Percentiles rank a stretch among this genome's conserved stretches.
These are phyloP conservation scores for Furcula furcula DNA, from an alignment of 2,888 invertebrate genomes.

Conservation along the genomic window DNA sequence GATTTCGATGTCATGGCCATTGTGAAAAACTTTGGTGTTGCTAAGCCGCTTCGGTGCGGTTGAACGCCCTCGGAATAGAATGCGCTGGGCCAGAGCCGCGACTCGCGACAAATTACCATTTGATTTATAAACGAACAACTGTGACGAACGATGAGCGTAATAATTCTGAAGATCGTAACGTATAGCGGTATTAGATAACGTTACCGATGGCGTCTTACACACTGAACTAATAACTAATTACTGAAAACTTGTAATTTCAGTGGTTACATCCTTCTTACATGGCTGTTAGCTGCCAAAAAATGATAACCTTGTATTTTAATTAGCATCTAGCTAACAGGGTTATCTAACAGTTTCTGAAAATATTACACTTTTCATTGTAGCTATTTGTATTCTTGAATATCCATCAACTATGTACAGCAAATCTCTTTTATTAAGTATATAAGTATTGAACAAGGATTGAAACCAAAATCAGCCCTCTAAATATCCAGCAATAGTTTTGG, in stretches of 20 bases:
- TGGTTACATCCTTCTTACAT: constrained; percentile 12
- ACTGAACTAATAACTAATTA: constrained; percentile 29
- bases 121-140: constrained; percentile 50
- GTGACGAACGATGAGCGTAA: constrained; percentile 41
- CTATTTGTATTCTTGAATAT: too few relatives aligned
- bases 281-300: constrained; percentile 25
- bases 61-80: constrained; percentile 70
- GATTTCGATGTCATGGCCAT: constrained; percentile 79
- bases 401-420: too few relatives aligned
- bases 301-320: constrained; percentile 36
- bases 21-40: constrained; percentile 63
- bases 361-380: too few relatives aligned
- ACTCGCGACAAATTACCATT: constrained; percentile 44
- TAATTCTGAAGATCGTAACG: constrained; percentile 15
- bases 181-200: constrained; percentile 9
- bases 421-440: too few relatives aligned
- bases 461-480: too few relatives aligned
- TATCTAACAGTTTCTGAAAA: too few relatives aligned
- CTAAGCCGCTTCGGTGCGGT: constrained; percentile 55
- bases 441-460: too few relatives aligned
- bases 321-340: constrained; percentile 25
- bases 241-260: constrained; percentile 13
- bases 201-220: constrained; percentile 16
- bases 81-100: constrained; percentile 41
- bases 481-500: too few relatives aligned